phyloP scores from a whole-genome alignment of 2,113 vertebrate species.

The Heloderma charlesbogerti region DNA sequence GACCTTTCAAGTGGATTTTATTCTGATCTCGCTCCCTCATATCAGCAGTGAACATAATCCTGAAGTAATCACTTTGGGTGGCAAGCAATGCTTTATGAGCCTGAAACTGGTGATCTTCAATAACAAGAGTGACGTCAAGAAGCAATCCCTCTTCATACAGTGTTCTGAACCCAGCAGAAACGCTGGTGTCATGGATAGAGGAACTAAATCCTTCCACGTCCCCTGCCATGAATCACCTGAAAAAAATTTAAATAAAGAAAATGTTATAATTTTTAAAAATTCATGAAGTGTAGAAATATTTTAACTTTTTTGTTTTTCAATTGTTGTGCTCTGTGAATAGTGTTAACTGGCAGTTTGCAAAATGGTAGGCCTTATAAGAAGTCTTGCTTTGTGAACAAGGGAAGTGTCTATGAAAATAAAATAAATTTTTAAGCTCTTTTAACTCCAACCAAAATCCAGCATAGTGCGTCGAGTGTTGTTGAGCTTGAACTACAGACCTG shows the following conservation, averaged over 20 bases:
- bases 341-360: not conserved
- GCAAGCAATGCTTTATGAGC: slow-evolving; percentile 98
- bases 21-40: slow-evolving; percentile 99
- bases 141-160: slow-evolving; percentile 97
- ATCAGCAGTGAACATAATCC: slow-evolving; percentile 99
- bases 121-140: slow-evolving; percentile 97
- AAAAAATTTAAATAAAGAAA: slow-evolving; percentile 73
- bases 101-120: slow-evolving; percentile 99
- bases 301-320: slow-evolving; percentile 50
- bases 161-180: slow-evolving; percentile 97
- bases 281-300: slow-evolving; percentile 63
- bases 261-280: slow-evolving; percentile 66
- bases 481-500: not conserved
- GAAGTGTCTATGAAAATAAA: not conserved
- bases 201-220: slow-evolving; percentile 99
- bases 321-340: not conserved
- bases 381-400: not conserved
- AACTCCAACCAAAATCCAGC: not conserved
- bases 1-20: slow-evolving; percentile 98
- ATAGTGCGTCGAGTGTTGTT: not conserved
- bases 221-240: slow-evolving; percentile 98
- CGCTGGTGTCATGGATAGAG: slow-evolving; percentile 97
- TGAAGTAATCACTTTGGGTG: slow-evolving; percentile 99
- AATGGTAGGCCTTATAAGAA: not conserved
- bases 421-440: not conserved